Percentiles rank a stretch among this genome's conserved stretches.
phyloP scores from a whole-genome alignment of 2,797 vertebrate species.

The Pseudochirops corinnae region DNA sequence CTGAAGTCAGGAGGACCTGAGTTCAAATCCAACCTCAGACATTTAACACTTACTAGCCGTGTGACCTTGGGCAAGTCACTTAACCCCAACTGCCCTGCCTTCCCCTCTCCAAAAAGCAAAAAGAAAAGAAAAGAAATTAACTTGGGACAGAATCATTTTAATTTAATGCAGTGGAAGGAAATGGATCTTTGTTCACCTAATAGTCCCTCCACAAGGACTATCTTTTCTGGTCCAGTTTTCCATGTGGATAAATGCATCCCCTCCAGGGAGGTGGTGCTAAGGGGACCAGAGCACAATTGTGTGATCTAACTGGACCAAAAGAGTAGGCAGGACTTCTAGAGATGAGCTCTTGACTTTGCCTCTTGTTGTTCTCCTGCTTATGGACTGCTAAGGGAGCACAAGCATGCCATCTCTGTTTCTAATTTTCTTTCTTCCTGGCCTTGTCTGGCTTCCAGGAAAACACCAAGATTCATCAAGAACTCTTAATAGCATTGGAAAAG shows the following conservation, averaged over 20 bases:
- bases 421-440: background rate
- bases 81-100: no score
- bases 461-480: background rate
- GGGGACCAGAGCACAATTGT: background rate
- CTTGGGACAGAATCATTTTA: background rate
- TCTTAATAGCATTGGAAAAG: background rate
- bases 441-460: background rate
- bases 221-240: background rate
- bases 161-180: background rate
- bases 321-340: background rate
- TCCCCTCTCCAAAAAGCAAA: no score
- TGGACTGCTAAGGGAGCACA: background rate
- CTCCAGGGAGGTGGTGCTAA: background rate
- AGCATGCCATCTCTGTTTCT: background rate
- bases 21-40: no score
- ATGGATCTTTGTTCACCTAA: background rate
- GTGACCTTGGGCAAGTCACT: no score
- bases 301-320: background rate
- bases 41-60: no score
- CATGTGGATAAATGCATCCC: background rate
- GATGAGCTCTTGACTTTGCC: background rate
- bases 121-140: background rate
- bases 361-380: background rate
- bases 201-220: background rate
- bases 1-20: no score